Conservation (phyloP, 2,888 invertebrate genomes). For the Callimorpha dominula region DNA sequence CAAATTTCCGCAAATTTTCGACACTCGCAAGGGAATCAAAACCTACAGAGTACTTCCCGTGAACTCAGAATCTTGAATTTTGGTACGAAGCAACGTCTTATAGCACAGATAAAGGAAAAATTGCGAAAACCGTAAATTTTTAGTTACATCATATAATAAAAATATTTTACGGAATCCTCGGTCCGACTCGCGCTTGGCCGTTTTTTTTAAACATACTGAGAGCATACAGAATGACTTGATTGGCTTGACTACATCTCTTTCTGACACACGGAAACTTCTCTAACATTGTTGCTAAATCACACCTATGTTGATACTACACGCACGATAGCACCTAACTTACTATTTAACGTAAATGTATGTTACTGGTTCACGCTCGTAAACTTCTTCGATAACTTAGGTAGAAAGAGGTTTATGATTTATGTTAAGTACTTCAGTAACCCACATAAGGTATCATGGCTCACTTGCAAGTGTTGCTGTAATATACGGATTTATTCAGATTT, state of each 20-base stretch:
- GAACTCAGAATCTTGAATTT: no score
- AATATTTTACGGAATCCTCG: no score
- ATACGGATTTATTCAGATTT: no score
- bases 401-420: neutral
- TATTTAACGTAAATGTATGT: neutral
- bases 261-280: neutral
- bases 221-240: neutral
- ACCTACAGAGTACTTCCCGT: no score
- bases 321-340: neutral
- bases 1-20: no score
- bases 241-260: neutral
- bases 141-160: no score
- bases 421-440: neutral
- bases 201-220: neutral
- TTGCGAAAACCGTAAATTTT: no score
- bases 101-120: no score
- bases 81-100: no score
- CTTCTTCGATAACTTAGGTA: neutral
- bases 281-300: neutral
- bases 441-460: neutral
- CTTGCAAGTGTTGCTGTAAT: neutral
- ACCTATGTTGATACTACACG: neutral
- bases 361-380: conserved; percentile 2
- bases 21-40: no score
- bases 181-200: no score